Base-by-base conservation (phyloP, 2,888 invertebrate genomes). In the Steromphala cineraria region DNA sequence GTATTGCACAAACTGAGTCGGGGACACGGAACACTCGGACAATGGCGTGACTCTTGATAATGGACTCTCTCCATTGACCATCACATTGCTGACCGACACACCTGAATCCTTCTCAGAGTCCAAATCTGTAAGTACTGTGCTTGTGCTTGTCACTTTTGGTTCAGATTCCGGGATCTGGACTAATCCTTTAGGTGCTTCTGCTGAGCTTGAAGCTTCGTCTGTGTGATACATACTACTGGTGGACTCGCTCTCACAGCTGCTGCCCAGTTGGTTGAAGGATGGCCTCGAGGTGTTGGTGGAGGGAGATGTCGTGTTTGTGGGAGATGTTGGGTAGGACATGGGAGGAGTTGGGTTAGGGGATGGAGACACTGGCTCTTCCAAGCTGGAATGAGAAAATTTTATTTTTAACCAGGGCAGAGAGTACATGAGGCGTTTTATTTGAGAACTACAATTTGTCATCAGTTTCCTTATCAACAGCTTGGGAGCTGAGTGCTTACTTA, bases 151-250 rank as follows among this genome's bases (percentile, higher is more conserved):
- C 36, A 8, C 10, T 46, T 46, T 13, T 10, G 46, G 10, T 10
- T 46, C 46, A 10, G 46, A 46, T 13, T 46, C 46, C 1, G 46
- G 46, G 46, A 46, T 46, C 46, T 46, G 46, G 46, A 46, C 46
- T 46, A 46, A 13, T 52, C 36, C 24, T 52, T 19, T n/a, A 46
- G 52, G 19, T 52, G 75, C 15, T n/a, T 46, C 46, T 21, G 75
- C 40, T 10, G 52, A 21, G 75, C 75, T 75, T 3, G 75, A 24
- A 0, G 75, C 75, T 24, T 75, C 75, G 10, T 75, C 75, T 21
- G 75, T 75, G 13, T 75, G 75, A 15, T 75, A 75, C 24, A 75
- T 15, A 17, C 75, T 75, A 19, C 75, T 75, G 75, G 75, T 75
- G 13, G 75, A 52, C 21, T 52, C 75, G 15, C 75, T 75, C 46